Evolutionary conservation across 2,888 invertebrate genomes (phyloP).

Genomic region (Chamaedrilus cognettii): DNA sequence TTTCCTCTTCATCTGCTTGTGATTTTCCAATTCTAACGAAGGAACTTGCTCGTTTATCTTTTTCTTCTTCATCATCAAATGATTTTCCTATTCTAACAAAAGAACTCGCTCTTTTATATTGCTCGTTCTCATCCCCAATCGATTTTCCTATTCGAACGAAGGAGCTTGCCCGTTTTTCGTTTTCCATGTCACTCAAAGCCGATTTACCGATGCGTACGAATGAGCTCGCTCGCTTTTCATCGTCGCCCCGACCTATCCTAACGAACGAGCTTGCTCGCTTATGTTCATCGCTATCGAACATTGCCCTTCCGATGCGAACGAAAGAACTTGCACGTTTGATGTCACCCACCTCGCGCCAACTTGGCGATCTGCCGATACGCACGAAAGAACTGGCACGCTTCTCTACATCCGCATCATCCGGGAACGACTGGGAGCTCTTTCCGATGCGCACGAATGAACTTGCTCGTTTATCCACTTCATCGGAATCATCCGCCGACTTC

Average conservation of each 20-base stretch:
- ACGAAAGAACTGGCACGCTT: slow-evolving; percentile 3
- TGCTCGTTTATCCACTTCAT: slow-evolving; percentile 9
- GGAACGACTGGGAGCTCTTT: not conserved
- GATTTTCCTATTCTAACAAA: slow-evolving; percentile 8
- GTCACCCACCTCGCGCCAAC: not conserved
- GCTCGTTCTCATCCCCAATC: not conserved
- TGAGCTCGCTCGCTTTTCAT: slow-evolving; percentile 5
- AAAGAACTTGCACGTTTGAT: slow-evolving; percentile 9
- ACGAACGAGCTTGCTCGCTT: slow-evolving; percentile 6
- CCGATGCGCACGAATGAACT: slow-evolving; percentile 31
- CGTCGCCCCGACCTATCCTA: slow-evolving; percentile 1
- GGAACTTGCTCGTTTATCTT: slow-evolving; percentile 5
- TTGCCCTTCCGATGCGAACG: slow-evolving; percentile 9
- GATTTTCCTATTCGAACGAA: slow-evolving; percentile 17
- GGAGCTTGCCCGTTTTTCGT: slow-evolving; percentile 8
- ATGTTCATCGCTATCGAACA: not conserved
- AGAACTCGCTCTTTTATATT: slow-evolving; percentile 6
- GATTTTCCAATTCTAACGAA: slow-evolving; percentile 11
- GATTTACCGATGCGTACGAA: slow-evolving; percentile 13
- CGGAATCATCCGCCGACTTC: not conserved
- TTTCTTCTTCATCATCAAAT: slow-evolving; percentile 1
- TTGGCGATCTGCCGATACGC: not conserved
- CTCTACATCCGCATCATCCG: slow-evolving; percentile 1
- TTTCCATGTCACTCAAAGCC: not conserved
- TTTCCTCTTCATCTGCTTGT: not conserved